phyloP scores from a whole-genome alignment of 1,140 invertebrate genomes.

The Drosophila fuyamai region DNA sequence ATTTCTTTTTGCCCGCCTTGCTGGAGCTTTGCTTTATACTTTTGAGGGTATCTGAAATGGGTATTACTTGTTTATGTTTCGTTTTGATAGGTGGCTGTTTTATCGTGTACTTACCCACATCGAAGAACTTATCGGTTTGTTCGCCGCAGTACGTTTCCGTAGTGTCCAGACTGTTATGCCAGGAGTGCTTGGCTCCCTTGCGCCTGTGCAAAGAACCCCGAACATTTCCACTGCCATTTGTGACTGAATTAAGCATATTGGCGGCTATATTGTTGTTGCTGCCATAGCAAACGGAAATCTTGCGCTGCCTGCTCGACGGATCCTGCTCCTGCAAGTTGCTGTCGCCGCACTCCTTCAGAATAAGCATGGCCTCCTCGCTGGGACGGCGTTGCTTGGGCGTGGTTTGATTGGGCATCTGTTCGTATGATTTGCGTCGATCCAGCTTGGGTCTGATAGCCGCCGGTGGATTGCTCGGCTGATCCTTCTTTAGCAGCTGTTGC shows the following conservation, averaged over 20 bases:
- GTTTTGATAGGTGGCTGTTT: background rate
- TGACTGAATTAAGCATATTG: slow-evolving; percentile 36
- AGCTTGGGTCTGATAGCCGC: slow-evolving; percentile 38
- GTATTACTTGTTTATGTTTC: background rate
- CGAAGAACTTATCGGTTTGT: slow-evolving; percentile 62
- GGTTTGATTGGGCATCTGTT: slow-evolving; percentile 86
- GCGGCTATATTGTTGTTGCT: slow-evolving; percentile 70
- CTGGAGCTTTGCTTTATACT: slow-evolving; percentile 29
- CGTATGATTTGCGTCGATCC: slow-evolving; percentile 87
- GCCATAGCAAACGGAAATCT: slow-evolving; percentile 76
- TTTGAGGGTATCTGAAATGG: slow-evolving; percentile 61
- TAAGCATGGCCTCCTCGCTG: slow-evolving; percentile 91
- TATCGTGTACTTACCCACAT: slow-evolving; percentile 49
- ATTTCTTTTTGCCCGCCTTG: slow-evolving; percentile 56
- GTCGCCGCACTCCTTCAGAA: slow-evolving; percentile 83
- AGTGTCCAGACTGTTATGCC: slow-evolving; percentile 57
- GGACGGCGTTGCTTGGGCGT: slow-evolving; percentile 88
- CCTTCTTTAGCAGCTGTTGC: slow-evolving; percentile 57
- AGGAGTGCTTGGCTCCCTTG: slow-evolving; percentile 66
- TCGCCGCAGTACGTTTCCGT: slow-evolving; percentile 22
- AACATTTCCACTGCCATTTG: slow-evolving; percentile 3
- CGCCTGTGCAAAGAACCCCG: slow-evolving; percentile 49
- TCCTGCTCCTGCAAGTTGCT: slow-evolving; percentile 41
- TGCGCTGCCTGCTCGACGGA: slow-evolving; percentile 56
- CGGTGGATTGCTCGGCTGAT: slow-evolving; percentile 1